Conservation (phyloP, 2,888 invertebrate species). For the Nomada fucata region DNA sequence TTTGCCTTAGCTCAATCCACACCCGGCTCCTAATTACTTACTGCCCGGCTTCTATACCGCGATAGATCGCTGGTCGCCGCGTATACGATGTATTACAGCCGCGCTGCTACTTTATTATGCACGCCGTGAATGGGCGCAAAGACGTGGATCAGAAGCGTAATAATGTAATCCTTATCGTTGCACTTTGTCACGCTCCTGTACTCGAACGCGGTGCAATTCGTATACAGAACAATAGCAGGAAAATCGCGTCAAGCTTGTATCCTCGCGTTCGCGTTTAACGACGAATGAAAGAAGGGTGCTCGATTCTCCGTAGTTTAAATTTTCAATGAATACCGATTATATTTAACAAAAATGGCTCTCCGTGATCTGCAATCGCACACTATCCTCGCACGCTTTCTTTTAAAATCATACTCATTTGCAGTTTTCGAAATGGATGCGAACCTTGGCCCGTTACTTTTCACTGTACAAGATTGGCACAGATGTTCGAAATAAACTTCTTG, state of each 20-base stretch:
- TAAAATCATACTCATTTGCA: no score
- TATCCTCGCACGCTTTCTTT: no score
- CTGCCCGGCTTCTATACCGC: slow-evolving; percentile 71
- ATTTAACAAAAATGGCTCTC: no score
- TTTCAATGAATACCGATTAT: no score
- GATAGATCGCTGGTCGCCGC: slow-evolving; percentile 66
- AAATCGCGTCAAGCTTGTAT: not conserved
- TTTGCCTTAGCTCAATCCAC: slow-evolving; percentile 80
- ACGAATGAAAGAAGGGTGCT: no score
- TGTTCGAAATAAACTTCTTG: no score
- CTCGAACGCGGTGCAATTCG: not conserved
- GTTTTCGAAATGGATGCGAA: no score
- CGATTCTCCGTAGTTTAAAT: no score
- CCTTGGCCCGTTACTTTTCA: no score
- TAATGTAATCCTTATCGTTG: slow-evolving; percentile 33
- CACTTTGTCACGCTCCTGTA: slow-evolving; percentile 9
- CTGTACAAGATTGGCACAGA: no score
- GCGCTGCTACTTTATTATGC: slow-evolving; percentile 67
- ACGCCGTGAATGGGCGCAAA: slow-evolving; percentile 55
- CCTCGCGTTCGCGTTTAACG: not conserved
- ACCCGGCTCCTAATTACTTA: slow-evolving; percentile 79
- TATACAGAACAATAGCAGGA: no score
- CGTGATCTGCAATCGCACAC: no score
- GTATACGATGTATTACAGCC: slow-evolving; percentile 59
- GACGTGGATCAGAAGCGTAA: slow-evolving; percentile 32